A percentile compares a stretch with the other conserved stretches of the same genome.
phyloP scores from a whole-genome alignment of 30 jellyfish, hydroid and myxozoan genomes.

The Hydractinia symbiolongicarpus region DNA sequence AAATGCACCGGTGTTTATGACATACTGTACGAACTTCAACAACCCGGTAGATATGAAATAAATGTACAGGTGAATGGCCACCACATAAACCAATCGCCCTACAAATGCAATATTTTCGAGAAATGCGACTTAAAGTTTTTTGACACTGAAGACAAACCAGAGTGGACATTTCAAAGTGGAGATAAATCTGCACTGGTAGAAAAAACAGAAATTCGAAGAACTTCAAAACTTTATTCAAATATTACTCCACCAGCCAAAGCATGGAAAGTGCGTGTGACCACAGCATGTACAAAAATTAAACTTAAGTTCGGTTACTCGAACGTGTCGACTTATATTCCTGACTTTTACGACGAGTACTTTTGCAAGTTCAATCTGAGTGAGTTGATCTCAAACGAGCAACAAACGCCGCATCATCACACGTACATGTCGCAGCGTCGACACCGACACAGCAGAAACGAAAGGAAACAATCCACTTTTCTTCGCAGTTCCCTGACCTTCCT shows the following conservation, averaged over 20 bases:
- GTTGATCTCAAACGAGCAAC: neutral
- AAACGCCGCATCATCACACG: conserved; percentile 19
- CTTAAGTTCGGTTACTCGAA: conserved; percentile 23
- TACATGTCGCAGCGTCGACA: conserved; percentile 11
- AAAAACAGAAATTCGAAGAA: conserved; percentile 11
- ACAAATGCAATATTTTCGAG: conserved; percentile 17
- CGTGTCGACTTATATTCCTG: conserved; percentile 9
- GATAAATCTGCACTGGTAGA: conserved; percentile 20
- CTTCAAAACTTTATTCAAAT: conserved; percentile 16
- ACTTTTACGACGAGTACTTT: conserved; percentile 14
- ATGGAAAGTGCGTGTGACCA: conserved; percentile 31
- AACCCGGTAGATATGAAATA: conserved; percentile 25
- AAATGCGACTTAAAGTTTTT: conserved; percentile 19
- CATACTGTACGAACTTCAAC: conserved; percentile 21
- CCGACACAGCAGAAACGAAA: neutral
- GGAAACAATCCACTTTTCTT: conserved; percentile 28
- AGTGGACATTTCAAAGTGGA: conserved; percentile 19
- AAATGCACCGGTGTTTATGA: conserved; percentile 26
- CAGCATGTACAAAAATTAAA: conserved; percentile 28
- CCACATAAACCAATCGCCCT: conserved; percentile 24
- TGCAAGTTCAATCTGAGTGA: conserved; percentile 23
- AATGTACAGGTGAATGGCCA: conserved; percentile 25
- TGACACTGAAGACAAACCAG: neutral
- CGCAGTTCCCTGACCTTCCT: conserved; percentile 16
- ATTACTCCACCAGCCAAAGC: conserved; percentile 17